Conservation (phyloP, 2,113 vertebrate genomes). For the Prunella fulvescens region DNA sequence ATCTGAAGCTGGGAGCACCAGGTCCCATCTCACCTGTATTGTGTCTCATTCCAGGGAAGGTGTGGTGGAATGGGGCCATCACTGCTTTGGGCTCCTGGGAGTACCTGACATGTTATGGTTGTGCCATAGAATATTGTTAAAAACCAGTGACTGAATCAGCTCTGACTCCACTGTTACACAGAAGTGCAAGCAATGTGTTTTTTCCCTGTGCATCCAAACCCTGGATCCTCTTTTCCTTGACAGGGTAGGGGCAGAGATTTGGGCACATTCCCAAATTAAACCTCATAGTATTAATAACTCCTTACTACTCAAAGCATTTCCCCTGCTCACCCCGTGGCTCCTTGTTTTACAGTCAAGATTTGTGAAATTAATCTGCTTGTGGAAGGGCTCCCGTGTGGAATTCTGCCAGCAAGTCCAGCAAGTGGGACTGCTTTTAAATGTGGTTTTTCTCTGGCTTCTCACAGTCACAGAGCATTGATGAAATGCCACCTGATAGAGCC, state of each 20-base stretch:
- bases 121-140: neutral
- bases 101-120: neutral
- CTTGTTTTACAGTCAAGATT: neutral
- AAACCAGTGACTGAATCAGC: neutral
- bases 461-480: neutral
- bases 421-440: neutral
- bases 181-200: neutral
- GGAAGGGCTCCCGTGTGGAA: neutral
- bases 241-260: neutral
- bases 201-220: neutral
- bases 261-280: neutral
- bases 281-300: neutral
- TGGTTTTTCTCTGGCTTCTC: neutral
- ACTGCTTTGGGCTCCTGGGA: neutral
- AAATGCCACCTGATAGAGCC: neutral
- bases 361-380: neutral
- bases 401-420: neutral
- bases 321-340: neutral
- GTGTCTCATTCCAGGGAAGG: neutral
- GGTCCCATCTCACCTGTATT: neutral
- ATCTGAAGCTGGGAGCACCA: neutral
- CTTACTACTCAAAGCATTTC: neutral
- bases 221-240: neutral
- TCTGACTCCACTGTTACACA: neutral
- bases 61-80: neutral